Conservation (phyloP, 2,888 invertebrate species). For the Mythimna impura region DNA sequence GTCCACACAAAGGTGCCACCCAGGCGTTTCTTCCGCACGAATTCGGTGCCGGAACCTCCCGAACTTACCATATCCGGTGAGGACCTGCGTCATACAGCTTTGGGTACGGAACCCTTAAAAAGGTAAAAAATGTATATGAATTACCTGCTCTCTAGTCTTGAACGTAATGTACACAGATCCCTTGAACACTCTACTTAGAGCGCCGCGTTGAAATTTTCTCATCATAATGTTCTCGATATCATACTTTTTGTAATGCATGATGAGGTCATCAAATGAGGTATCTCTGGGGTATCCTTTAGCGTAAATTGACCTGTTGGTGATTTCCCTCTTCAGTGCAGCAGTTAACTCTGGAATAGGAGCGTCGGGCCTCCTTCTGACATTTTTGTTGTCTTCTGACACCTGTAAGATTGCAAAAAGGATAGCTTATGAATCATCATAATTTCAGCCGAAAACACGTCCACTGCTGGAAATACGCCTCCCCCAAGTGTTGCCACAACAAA, state of each 20-base stretch:
- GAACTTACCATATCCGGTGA: too few relatives aligned
- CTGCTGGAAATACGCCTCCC: too few relatives aligned
- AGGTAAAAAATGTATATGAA: neutral
- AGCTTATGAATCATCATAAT: neutral
- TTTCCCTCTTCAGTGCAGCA: slow-evolving; percentile 94
- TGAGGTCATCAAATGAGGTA: slow-evolving; percentile 92
- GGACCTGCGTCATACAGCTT: too few relatives aligned
- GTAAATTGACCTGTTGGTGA: slow-evolving; percentile 95
- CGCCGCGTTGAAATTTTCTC: slow-evolving; percentile 90
- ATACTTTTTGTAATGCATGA: slow-evolving; percentile 93
- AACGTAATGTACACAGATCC: slow-evolving; percentile 98
- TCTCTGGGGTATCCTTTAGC: slow-evolving; percentile 96
- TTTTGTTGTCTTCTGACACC: slow-evolving; percentile 92
- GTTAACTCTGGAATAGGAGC: slow-evolving; percentile 95
- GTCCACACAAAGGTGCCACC: too few relatives aligned
- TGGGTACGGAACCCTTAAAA: too few relatives aligned
- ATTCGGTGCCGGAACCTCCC: too few relatives aligned
- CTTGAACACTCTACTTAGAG: slow-evolving; percentile 93
- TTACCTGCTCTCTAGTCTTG: slow-evolving; percentile 92
- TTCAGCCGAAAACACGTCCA: too few relatives aligned
- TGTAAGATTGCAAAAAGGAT: slow-evolving; percentile 67
- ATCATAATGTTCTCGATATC: slow-evolving; percentile 93
- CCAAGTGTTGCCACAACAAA: too few relatives aligned
- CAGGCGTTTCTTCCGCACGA: too few relatives aligned
- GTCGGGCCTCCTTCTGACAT: slow-evolving; percentile 93